Base-by-base conservation (phyloP, 2,797 vertebrate genomes). In the Falco cherrug region DNA sequence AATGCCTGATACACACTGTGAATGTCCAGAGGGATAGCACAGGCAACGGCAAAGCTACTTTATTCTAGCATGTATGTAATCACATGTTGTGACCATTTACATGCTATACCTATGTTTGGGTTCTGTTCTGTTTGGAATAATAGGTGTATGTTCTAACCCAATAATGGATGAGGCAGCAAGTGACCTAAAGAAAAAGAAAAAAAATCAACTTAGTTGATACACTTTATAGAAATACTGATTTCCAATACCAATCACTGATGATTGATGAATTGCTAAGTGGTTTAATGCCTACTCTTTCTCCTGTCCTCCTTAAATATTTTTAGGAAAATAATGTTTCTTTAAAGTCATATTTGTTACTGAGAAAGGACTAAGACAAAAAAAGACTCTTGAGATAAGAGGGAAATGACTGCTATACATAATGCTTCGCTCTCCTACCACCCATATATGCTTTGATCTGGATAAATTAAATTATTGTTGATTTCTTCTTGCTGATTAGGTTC, bases 381-480 rank as follows among this genome's bases (percentile, higher is more conserved):
- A 8, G 5, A 4, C 47, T 43, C 47, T 74, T 90, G 51, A 92
- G 63, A 17, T 50, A 43, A 78, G 59, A 90, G 33, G 47, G 19
- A 67, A n/a, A 76, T 84, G 74, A 67, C 59, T 87, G 41, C 45
- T 68, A 6, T 69, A 63, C 43, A 21, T 35, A 73, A 25, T 68
- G 45, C 22, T 86, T 57, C n/a, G 81, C 28, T 73, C 17, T 75
- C n/a, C 47, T 83, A 18, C 48, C 21, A 60, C 45, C 31, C 24
- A 22, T 9, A 57, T 54, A 84, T 71, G 35, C 29, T 19, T 65
- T 84, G 61, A 48, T 69, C 24, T 54, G 24, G 28, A 60, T 60
- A 73, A 41, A 93, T 88, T 86, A 79, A 95, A 86, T 95, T 83
- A 37, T 25, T 64, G 45, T 82, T 92, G 69, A 76, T 95, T 81